A percentile compares a stretch with the other conserved stretches of the same genome.
Conservation (phyloP, 2,797 vertebrate genomes). For the Mus caroli region DNA sequence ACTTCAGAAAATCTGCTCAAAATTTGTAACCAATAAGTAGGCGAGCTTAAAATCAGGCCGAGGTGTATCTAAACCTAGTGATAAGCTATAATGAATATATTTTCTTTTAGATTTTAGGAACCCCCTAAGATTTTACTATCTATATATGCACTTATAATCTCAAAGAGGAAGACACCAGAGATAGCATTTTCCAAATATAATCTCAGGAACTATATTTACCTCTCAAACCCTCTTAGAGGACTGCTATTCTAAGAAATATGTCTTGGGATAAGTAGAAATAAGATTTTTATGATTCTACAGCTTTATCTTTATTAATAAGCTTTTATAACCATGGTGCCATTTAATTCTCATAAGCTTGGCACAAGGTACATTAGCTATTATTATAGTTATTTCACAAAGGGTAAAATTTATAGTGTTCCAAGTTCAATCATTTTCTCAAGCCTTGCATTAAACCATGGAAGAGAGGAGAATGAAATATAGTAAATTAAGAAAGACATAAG, state of each 20-base stretch:
- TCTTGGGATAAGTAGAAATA: conserved; percentile 52
- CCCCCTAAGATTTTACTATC: conserved; percentile 18
- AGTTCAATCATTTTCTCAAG: conserved; percentile 63
- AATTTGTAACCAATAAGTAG: neutral
- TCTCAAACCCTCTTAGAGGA: neutral
- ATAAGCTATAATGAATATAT: neutral
- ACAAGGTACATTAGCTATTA: conserved; percentile 75
- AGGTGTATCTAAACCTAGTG: neutral
- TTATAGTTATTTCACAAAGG: conserved; percentile 54
- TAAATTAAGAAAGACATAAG: conserved; percentile 35
- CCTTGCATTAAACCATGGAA: conserved; percentile 59
- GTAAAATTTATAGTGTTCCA: conserved; percentile 59
- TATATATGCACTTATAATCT: conserved; percentile 40
- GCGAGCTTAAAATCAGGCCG: neutral
- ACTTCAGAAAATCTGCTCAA: conserved; percentile 1
- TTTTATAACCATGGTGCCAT: conserved; percentile 63
- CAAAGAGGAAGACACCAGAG: conserved; percentile 24
- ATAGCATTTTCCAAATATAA: conserved; percentile 34
- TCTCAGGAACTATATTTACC: conserved; percentile 17
- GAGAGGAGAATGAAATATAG: conserved; percentile 20
- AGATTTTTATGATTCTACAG: conserved; percentile 57
- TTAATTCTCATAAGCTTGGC: conserved; percentile 72
- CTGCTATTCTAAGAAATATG: conserved; percentile 51
- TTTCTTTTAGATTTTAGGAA: neutral
- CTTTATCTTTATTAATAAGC: conserved; percentile 74